Conservation (phyloP, 64 coral and sea anemone species). For the Stylophora pistillata region DNA sequence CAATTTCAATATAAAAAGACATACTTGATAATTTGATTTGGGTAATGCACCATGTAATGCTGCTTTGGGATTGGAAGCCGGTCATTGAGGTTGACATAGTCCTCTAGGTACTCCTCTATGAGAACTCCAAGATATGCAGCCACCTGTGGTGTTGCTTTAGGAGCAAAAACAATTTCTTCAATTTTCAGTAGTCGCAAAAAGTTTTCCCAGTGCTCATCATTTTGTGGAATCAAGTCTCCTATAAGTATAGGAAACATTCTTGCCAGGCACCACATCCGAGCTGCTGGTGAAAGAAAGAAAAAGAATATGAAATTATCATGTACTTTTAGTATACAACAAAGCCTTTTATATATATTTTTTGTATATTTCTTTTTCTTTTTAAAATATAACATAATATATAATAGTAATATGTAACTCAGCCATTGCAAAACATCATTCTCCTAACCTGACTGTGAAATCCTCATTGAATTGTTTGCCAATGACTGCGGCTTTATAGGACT, state of each 20-base stretch:
- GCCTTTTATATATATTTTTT: no score
- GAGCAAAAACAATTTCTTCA: constrained; percentile 68
- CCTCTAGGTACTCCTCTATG: constrained; percentile 55
- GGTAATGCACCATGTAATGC: constrained; percentile 69
- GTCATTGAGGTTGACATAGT: constrained; percentile 26
- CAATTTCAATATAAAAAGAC: no score
- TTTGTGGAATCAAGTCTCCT: constrained; percentile 34
- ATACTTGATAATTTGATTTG: constrained; percentile 60
- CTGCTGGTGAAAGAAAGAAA: constrained; percentile 28
- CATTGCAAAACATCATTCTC: neutral
- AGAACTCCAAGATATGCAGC: constrained; percentile 66
- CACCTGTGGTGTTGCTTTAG: constrained; percentile 26
- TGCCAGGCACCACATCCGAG: constrained; percentile 63
- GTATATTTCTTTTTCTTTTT: no score
- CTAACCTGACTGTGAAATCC: constrained; percentile 43
- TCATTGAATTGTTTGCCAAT: neutral
- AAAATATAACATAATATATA: no score
- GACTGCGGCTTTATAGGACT: constrained; percentile 54
- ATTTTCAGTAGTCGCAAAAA: constrained; percentile 42
- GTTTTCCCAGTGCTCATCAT: constrained; percentile 63
- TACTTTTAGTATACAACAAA: no score
- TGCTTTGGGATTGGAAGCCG: constrained; percentile 45
- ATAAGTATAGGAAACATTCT: constrained; percentile 51
- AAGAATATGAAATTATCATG: no score
- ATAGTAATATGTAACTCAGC: no score